A percentile compares a stretch with the other conserved stretches of the same genome.
These are phyloP conservation scores for Agapornis roseicollis DNA, from an alignment of 2,113 vertebrate genomes.

Conservation along the genomic window DNA sequence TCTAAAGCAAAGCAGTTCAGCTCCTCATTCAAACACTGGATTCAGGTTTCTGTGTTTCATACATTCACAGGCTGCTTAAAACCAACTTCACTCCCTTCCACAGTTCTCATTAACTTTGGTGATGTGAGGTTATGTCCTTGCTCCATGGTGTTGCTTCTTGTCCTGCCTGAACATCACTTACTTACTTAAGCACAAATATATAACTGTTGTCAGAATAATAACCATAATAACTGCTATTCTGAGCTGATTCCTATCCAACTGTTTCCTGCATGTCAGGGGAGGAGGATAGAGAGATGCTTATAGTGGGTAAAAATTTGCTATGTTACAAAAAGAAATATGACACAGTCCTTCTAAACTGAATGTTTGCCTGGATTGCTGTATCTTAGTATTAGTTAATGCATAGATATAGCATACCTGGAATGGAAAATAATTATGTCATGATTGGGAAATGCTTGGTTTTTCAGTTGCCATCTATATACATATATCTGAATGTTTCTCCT, in stretches of 20 bases:
- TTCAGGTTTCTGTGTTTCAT: not conserved
- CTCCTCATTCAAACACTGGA: not conserved
- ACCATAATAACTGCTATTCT: not conserved
- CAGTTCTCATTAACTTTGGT: not conserved
- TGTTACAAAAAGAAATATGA: not conserved
- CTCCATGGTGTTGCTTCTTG: fast-evolving
- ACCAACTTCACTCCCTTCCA: not conserved
- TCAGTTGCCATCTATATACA: not conserved
- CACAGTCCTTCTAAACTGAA: not conserved
- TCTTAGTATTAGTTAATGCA: not conserved
- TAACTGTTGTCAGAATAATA: not conserved
- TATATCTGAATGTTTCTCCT: not conserved
- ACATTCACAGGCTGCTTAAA: fast-evolving
- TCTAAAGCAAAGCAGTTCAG: not conserved
- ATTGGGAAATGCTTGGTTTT: not conserved
- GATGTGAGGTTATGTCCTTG: not conserved
- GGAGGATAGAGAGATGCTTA: not conserved
- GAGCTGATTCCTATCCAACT: not conserved
- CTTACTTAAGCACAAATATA: not conserved
- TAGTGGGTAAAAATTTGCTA: not conserved
- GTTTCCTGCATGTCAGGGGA: not conserved
- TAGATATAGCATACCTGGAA: not conserved
- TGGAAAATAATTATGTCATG: not conserved
- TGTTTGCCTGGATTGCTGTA: not conserved
- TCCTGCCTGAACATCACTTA: not conserved